A percentile compares a stretch with the other conserved stretches of the same genome.
These are phyloP conservation scores for Bufo bufo DNA, from an alignment of 2,113 vertebrate species.

Conservation along the genomic window DNA sequence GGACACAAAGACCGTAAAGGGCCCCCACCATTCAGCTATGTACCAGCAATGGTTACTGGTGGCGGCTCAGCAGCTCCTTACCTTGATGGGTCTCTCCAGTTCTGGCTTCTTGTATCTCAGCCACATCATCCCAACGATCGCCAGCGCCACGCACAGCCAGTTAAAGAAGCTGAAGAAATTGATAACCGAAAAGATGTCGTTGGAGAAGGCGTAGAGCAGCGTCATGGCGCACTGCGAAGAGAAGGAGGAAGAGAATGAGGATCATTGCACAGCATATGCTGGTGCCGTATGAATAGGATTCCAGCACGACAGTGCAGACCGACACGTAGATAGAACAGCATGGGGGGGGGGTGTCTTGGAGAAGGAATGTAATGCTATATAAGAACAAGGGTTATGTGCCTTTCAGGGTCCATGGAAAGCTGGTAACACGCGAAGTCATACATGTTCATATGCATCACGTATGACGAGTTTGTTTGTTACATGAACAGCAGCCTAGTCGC, in stretches of 20 bases:
- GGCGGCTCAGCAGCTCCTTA: constrained; percentile 62
- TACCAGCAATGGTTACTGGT: no score
- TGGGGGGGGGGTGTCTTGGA: not conserved
- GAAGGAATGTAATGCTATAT: not conserved
- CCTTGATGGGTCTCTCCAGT: constrained; percentile 93
- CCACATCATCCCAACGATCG: constrained; percentile 96
- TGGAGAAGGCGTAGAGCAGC: constrained; percentile 94
- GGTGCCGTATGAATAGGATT: not conserved
- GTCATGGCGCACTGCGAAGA: constrained; percentile 88
- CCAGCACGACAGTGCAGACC: not conserved
- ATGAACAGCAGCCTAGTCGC: no score
- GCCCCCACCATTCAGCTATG: no score
- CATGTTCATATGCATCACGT: no score
- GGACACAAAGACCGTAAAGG: no score
- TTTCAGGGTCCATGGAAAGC: not conserved
- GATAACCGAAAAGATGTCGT: constrained; percentile 95
- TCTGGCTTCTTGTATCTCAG: constrained; percentile 92
- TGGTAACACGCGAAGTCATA: not conserved
- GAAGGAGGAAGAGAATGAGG: not conserved
- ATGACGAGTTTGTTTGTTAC: no score
- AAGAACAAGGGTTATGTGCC: not conserved
- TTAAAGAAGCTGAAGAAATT: constrained; percentile 99
- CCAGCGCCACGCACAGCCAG: constrained; percentile 97
- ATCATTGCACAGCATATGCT: no score
- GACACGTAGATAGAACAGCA: not conserved